Evolutionary conservation across 2,797 vertebrate species (phyloP).

Genomic region (Setipinna tenuifilis): DNA sequence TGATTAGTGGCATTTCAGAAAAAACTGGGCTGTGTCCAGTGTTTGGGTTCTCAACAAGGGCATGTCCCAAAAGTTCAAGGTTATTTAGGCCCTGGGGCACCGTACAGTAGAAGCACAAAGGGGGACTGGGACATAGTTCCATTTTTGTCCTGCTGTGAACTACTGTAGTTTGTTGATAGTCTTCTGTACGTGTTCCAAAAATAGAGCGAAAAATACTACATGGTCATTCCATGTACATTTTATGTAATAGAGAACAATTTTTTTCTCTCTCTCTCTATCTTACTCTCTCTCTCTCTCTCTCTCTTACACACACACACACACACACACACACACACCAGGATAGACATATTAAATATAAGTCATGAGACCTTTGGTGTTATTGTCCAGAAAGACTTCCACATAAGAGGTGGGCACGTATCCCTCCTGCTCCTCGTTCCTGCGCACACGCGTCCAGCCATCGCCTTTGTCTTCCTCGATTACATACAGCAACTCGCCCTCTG

Average conservation of each 20-base stretch:
- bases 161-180: neutral
- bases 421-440: constrained; percentile 96
- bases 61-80: neutral
- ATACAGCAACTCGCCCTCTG: constrained; percentile 92
- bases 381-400: constrained; percentile 97
- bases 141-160: neutral
- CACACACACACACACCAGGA: neutral
- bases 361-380: constrained; percentile 99
- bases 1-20: neutral
- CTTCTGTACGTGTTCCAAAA: neutral
- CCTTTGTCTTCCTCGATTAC: constrained; percentile 99
- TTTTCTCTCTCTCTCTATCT: neutral
- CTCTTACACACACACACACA: neutral
- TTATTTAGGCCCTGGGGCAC: neutral
- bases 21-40: neutral
- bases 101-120: neutral
- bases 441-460: constrained; percentile 97
- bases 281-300: neutral
- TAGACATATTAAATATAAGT: constrained; percentile 88
- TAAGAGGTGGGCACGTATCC: constrained; percentile 98
- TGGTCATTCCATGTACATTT: neutral
- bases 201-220: neutral
- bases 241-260: neutral
- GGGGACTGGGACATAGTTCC: neutral
- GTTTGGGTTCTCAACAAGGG: neutral